Base-by-base conservation (phyloP, 2,888 invertebrate species). In the Microctonus aethiopoides region DNA sequence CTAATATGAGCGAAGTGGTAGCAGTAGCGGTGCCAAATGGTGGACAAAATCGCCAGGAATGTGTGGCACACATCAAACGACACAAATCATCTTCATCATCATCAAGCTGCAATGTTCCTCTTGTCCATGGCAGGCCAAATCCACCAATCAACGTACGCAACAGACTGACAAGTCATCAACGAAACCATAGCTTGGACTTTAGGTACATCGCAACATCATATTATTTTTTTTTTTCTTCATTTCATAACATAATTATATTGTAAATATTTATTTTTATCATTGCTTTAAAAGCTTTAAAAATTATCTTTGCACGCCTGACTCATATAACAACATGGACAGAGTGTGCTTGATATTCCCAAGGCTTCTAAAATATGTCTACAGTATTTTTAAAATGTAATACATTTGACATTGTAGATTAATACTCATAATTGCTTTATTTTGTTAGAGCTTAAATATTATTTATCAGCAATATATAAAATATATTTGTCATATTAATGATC, bases 181-280 rank as follows among this genome's bases (percentile, higher is more conserved):
- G 95, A 86, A 95, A 96, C 88, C 91, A 95, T 83, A 95, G 95
- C 85, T 89, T 95, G 87, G 95, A 95, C 87, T 95, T 95, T 88
- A 93, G 95, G 95, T 95, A 88, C 41, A 59, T 54, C 46, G 60
- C 65, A 66, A 52, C 34, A 67, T 69, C 57, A 24, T 63, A n/a
- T n/a, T n/a, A n/a, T 69, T 59, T 39, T 64, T 61, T 39, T 39
- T 64, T 60, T 24, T 52, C 54, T 57, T 39, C n/a, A 0, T 59
- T 41, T 64, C 16, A 20, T 51, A n/a, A n/a, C n/a, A n/a, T n/a
- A n/a, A n/a, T n/a, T n/a, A n/a, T n/a, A n/a, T n/a, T n/a, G 20
- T 16, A 20, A 34, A 20, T 2, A 26, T 46, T 41, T 46, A 7
- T n/a, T 63, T 51, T 51, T 20, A 4, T 26, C 32, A 32, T 26